phyloP scores from a whole-genome alignment of 2,888 invertebrate genomes.

The Thyatira batis region DNA sequence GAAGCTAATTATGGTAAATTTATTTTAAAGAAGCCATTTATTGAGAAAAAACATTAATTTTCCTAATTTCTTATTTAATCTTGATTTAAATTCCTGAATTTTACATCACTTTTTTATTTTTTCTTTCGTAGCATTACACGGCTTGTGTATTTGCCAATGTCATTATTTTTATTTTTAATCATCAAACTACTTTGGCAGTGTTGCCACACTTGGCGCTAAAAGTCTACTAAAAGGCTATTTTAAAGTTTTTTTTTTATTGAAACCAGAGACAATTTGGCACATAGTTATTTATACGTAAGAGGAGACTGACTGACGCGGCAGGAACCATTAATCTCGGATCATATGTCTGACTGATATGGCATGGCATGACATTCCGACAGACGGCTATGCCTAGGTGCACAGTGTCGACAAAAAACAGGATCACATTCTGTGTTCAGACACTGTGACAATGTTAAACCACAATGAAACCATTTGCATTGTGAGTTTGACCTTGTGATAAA shows the following conservation, averaged over 20 bases:
- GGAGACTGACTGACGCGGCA: neutral
- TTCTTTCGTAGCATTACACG: too few species aligned
- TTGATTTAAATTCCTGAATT: too few species aligned
- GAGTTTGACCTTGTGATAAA: conserved; percentile 22
- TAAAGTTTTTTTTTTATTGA: too few species aligned
- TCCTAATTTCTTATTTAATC: too few species aligned
- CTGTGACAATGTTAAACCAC: conserved; percentile 27
- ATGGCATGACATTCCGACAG: neutral
- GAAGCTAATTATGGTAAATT: neutral
- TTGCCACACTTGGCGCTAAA: too few species aligned
- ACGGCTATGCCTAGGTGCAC: neutral
- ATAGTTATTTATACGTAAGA: neutral
- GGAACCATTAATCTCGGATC: neutral
- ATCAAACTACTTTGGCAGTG: too few species aligned
- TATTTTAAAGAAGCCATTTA: neutral
- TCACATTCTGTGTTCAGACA: conserved; percentile 21
- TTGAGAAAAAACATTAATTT: too few species aligned
- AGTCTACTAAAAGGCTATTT: too few species aligned
- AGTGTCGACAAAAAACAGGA: conserved; percentile 20
- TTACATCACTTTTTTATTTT: too few species aligned
- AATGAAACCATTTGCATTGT: conserved; percentile 25
- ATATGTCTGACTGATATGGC: neutral
- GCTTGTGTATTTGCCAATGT: too few species aligned
- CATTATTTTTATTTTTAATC: too few species aligned
- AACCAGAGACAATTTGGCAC: neutral